Conservation (phyloP, 2,797 vertebrate species). For the Valencia hispanica region DNA sequence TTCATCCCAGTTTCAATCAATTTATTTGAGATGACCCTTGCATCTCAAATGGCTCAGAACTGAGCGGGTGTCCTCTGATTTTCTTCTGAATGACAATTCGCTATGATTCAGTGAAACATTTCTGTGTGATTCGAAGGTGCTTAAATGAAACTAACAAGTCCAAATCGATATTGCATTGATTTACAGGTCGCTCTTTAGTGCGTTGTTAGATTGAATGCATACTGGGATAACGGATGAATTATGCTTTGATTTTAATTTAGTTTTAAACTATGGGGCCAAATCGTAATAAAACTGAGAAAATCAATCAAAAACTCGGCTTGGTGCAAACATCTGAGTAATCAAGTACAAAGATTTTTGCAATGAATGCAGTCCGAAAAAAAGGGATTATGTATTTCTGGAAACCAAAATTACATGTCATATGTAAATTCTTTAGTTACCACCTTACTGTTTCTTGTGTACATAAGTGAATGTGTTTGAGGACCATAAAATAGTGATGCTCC, state of each 20-base stretch:
- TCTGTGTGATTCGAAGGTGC: constrained; percentile 35
- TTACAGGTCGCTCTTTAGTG: constrained; percentile 23
- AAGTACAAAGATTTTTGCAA: neutral
- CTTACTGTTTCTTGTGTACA: neutral
- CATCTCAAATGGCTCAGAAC: constrained; percentile 41
- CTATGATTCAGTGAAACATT: constrained; percentile 28
- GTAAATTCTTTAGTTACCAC: neutral
- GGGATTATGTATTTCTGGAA: neutral
- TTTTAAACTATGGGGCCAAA: constrained; percentile 20
- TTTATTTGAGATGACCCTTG: constrained; percentile 63
- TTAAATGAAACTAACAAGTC: constrained; percentile 45
- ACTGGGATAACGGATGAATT: constrained; percentile 20
- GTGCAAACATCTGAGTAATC: neutral
- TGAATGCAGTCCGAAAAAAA: constrained; percentile 3
- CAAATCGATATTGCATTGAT: constrained; percentile 55
- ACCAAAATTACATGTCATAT: neutral
- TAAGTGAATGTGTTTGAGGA: neutral
- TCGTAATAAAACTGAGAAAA: constrained; percentile 23
- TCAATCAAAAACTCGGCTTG: neutral
- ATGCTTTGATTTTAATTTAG: constrained; percentile 34
- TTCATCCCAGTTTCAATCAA: constrained; percentile 60
- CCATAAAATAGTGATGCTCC: neutral
- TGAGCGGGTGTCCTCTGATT: constrained; percentile 41
- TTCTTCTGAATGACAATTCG: constrained; percentile 33
- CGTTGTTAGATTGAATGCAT: constrained; percentile 18